A percentile compares a stretch with the other conserved stretches of the same genome.
These are phyloP conservation scores for Nylanderia fulva DNA, from an alignment of 1,140 invertebrate genomes.

Conservation along the genomic window DNA sequence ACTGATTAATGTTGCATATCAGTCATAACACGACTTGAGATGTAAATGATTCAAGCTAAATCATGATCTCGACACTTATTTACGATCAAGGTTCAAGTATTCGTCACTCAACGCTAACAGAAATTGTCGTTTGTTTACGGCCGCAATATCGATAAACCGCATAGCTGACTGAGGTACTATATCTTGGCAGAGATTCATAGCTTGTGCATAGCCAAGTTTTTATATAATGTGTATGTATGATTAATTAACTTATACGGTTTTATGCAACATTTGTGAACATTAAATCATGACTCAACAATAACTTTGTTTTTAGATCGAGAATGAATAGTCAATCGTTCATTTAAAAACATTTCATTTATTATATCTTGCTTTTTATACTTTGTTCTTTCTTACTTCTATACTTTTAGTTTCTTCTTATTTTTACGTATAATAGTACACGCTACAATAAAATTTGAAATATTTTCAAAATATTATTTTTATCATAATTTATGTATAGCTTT, in stretches of 20 bases:
- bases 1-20: constrained; percentile 14
- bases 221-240: constrained; percentile 19
- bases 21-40: background rate
- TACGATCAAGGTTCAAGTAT: constrained; percentile 20
- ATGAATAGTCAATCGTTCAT: constrained; percentile 60
- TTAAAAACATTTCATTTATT: constrained; percentile 71
- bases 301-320: background rate
- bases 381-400: constrained; percentile 48
- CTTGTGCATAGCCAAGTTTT: constrained; percentile 40
- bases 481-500: too few species aligned
- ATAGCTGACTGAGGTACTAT: constrained; percentile 49
- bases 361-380: too few species aligned
- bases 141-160: constrained; percentile 58
- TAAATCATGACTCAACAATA: constrained; percentile 65
- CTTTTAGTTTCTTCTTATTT: background rate
- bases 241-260: constrained; percentile 75
- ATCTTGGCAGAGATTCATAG: constrained; percentile 34
- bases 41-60: background rate
- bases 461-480: too few species aligned
- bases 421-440: too few species aligned
- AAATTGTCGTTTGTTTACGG: constrained; percentile 76
- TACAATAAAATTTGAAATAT: too few species aligned
- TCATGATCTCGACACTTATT: constrained; percentile 24
- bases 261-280: constrained; percentile 72
- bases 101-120: constrained; percentile 65